Percentiles rank a stretch among this genome's conserved stretches.
phyloP scores from a whole-genome alignment of 2,113 vertebrate genomes.

The Lamprotornis superbus region DNA sequence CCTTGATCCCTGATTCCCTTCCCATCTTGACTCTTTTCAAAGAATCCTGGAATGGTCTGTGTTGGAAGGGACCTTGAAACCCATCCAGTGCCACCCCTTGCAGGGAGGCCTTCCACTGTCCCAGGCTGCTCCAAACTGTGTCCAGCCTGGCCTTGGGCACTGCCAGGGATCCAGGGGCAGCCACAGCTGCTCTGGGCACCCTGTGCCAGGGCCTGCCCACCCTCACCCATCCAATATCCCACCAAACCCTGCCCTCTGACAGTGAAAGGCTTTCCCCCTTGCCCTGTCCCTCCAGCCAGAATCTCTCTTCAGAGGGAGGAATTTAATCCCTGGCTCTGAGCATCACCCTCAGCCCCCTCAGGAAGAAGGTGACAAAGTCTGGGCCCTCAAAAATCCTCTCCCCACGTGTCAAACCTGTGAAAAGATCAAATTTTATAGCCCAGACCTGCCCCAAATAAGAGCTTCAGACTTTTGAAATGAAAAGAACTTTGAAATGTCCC shows the following conservation, averaged over 20 bases:
- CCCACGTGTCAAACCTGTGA: neutral
- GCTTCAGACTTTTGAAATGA: neutral
- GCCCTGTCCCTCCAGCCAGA: neutral
- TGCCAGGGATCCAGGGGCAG: neutral
- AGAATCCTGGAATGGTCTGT: neutral
- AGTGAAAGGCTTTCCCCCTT: neutral
- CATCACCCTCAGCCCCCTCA: neutral
- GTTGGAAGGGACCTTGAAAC: neutral
- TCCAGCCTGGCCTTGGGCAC: neutral
- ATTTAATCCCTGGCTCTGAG: neutral
- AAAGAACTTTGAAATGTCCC: neutral
- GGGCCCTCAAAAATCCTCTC: neutral
- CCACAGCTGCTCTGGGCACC: neutral
- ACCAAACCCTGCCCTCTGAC: neutral
- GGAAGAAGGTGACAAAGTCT: neutral
- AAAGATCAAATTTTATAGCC: neutral
- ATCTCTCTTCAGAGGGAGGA: neutral
- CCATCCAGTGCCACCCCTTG: rapidly evolving
- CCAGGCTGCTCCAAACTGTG: neutral
- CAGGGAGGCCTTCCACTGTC: neutral
- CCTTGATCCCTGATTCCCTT: neutral
- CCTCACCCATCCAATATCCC: neutral
- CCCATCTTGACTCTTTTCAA: neutral
- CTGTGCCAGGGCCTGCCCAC: neutral
- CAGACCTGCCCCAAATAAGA: neutral